Base-by-base conservation (phyloP, 2,797 vertebrate genomes). In the Lacerta agilis region DNA sequence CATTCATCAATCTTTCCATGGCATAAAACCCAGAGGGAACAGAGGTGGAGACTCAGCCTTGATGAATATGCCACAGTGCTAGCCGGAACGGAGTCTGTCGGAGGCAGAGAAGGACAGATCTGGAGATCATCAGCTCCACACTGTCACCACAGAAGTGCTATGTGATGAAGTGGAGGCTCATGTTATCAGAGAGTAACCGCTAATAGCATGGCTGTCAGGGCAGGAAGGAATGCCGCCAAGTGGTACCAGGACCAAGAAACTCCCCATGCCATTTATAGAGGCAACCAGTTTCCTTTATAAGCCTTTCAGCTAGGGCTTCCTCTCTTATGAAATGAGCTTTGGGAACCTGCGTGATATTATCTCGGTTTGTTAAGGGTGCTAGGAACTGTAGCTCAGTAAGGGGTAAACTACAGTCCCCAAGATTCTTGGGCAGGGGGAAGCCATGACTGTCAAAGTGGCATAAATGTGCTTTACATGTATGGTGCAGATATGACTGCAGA, bases 101-200 rank as follows among this genome's bases (percentile, higher is more conserved):
- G 76, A 17, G 4, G 87, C 45, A 6, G 78, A 25, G 87, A 23
- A 73, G 67, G 71, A 23, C 17, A 66, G 86, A 33, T 84, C 90
- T 95, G 92, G 86, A 87, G 79, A 64, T 49, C 4, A 0, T 88
- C 9, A 69, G 69, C 89, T 55, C 86, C 92, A 72, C 91, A 20
- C 88, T 15, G 81, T 92, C 1, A 36, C 80, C 41, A 85, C 85
- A 0, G 5, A 1, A 88, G 77, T 38, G 86, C 79, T 25, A 0
- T 89, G 58, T 0, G 15, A 17, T 0, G 0, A 25, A 81, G 84
- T 7, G 76, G 88, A 84, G 77, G 17, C 90, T 83, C 55, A 79
- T 0, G 1, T 83, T 92, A 87, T 82, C 92, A 64, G 87, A 41
- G 0, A 2, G 87, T 76, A 5, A 5, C 1, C 1, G 29, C 5